Percentiles rank a stretch among this genome's conserved stretches.
phyloP scores from a whole-genome alignment of 2,888 invertebrate genomes.

The Proisotoma minuta region DNA sequence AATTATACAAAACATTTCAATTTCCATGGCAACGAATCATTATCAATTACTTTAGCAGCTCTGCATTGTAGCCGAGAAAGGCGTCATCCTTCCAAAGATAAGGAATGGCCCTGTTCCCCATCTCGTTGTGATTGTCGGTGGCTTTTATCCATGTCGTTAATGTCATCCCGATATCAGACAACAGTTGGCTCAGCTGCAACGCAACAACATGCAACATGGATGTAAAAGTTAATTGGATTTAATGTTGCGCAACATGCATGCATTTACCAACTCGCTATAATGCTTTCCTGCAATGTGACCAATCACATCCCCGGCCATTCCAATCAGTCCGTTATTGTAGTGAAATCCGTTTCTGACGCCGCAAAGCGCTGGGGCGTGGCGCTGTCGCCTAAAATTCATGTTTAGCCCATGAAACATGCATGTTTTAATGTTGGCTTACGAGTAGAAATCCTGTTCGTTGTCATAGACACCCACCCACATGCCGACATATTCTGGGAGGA shows the following conservation, averaged over 20 bases:
- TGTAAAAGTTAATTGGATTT: not conserved
- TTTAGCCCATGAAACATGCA: not conserved
- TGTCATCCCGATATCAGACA: not conserved
- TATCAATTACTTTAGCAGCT: too few species aligned
- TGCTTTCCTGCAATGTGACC: not conserved
- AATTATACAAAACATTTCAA: not conserved
- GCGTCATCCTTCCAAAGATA: not conserved
- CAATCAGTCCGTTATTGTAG: slow-evolving; percentile 4
- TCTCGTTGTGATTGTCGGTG: not conserved
- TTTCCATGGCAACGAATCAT: too few species aligned
- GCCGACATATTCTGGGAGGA: not conserved
- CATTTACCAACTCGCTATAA: not conserved
- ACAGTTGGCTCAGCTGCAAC: not conserved
- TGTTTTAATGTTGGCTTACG: not conserved
- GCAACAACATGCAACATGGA: not conserved
- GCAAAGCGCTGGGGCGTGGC: not conserved
- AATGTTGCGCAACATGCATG: not conserved
- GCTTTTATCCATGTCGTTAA: not conserved
- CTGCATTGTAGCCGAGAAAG: too few species aligned
- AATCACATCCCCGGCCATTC: slow-evolving; percentile 3
- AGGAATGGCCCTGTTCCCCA: not conserved
- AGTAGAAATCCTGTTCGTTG: not conserved
- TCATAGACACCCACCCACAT: not conserved
- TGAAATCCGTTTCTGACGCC: not conserved
- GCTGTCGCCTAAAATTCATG: not conserved